A percentile compares a stretch with the other conserved stretches of the same genome.
These are phyloP conservation scores for Calyptomena viridis DNA, from an alignment of 2,113 vertebrate species.

Conservation along the genomic window DNA sequence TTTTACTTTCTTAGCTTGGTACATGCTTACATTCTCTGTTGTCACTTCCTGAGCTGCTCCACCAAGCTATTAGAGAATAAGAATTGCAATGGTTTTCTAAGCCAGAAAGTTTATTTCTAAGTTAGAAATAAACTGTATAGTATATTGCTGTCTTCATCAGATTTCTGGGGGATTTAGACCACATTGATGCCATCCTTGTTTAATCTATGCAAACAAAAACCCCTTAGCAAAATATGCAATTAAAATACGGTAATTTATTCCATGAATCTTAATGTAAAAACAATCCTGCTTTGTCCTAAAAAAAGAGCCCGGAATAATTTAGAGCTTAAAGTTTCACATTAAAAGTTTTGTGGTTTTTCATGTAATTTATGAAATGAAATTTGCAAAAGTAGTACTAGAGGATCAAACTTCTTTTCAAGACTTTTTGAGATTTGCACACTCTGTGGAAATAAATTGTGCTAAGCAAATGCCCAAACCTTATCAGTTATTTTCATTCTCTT, in stretches of 20 bases:
- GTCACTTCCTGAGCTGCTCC: background rate
- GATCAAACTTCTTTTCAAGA: no score
- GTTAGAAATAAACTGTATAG: background rate
- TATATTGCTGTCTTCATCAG: background rate
- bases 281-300: background rate
- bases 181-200: background rate
- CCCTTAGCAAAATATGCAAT: background rate
- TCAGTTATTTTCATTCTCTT: background rate
- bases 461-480: background rate
- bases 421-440: background rate
- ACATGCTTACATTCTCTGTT: background rate
- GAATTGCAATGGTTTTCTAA: background rate
- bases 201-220: background rate
- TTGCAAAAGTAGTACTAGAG: background rate
- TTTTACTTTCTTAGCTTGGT: background rate
- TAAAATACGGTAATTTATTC: background rate
- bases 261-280: background rate
- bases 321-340: background rate
- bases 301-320: background rate
- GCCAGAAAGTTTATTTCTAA: no score
- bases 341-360: background rate
- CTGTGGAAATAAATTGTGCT: background rate
- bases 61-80: background rate
- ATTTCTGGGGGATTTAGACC: background rate
- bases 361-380: background rate